Evolutionary conservation across 2,888 invertebrate species (phyloP), one percentile per base, ranked within the genome.

Genomic region (Abscondita cerata): DNA sequence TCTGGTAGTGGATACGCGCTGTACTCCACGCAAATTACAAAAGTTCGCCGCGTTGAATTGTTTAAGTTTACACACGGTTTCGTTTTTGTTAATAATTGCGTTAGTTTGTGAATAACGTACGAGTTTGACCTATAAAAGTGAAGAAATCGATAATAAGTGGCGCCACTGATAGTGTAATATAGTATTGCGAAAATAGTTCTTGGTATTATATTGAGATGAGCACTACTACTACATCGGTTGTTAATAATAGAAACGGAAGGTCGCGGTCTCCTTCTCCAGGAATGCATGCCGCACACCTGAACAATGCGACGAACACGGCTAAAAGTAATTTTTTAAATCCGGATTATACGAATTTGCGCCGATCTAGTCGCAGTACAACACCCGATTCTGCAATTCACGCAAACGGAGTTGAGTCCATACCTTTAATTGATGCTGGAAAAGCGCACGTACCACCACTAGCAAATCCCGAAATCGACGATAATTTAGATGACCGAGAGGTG

Each of bases 391-490:
- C 40, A 9, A n/a, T 1, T 5, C 1, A n/a, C 8, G 38, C 15
- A 46, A 31, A 34, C 6, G 47, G 16, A 6, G 48, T 18, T 33
- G 60, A 60, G 16, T 18, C 40, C 18, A 54, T 59, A 34, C 64
- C 64, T 9, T 19, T 62, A 38, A 62, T 62, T 4, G 62, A 64
- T 16, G 41, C 55, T n/a, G 64, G 59, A 44, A 52, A 46, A 40
- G 18, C 18, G 1, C 31, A 53, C 8, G 19, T 34, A n/a, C 56
- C 68, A 6, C 62, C 62, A 73, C 78, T 84, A 40, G 87, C 88
- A 57, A 85, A 83, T 33, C 82, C 85, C 3, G 87, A 87, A 72
- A 77, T 83, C 41, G 87, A 87, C 58, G 86, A 86, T 59, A 83
- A 82, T 8, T 67, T 74, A 19, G 75, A 75, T 13, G 68, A 70